Evolutionary conservation across 2,888 invertebrate species (phyloP), one percentile per base, ranked within the genome.

Genomic region (Ophion ellenae): DNA sequence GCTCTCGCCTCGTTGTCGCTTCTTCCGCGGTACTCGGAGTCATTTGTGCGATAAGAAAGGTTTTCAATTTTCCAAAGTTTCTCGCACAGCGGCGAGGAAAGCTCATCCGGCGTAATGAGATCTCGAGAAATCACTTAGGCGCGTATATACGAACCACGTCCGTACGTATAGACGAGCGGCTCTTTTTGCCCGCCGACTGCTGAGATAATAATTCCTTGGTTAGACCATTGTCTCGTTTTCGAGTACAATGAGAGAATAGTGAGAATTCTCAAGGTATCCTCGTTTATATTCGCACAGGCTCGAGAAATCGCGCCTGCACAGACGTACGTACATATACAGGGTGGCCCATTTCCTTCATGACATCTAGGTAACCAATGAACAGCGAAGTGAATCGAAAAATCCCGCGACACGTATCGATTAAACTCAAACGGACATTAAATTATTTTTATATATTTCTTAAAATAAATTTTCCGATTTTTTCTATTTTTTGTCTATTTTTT

Each of bases 211-310:
- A 81, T 84, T 81, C 47, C 71, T 69, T 47, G 63, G 45, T 81
- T 69, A 11, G 53, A 45, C 79, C n/a, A 86, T 86, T 86, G 86
- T 86, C 81, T 85, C 76, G 75, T 28, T 57, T 66, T 70, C 61
- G 47, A 77, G 81, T 81, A 86, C 86, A 86, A 86, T 86, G 78
- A 86, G 77, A 86, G 77, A 86, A 86, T 86, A 83, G 86, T 86
- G 83, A 86, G 83, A 83, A 85, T 80, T 66, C 32, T 80, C 70
- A 24, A 53, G 70, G 59, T 73, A 53, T 36, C 64, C 20, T 76
- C 66, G 59, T 77, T 83, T 76, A 69, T 81, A 70, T 66, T 63
- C 57, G 80, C 32, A 53, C 53, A 73, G 67, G 36, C 59, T 36
- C 76, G 63, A 76, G 81, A 81, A 81, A 70, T 76, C 70, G 47